phyloP scores from a whole-genome alignment of 2,113 vertebrate genomes.

The Bubo scandiacus region DNA sequence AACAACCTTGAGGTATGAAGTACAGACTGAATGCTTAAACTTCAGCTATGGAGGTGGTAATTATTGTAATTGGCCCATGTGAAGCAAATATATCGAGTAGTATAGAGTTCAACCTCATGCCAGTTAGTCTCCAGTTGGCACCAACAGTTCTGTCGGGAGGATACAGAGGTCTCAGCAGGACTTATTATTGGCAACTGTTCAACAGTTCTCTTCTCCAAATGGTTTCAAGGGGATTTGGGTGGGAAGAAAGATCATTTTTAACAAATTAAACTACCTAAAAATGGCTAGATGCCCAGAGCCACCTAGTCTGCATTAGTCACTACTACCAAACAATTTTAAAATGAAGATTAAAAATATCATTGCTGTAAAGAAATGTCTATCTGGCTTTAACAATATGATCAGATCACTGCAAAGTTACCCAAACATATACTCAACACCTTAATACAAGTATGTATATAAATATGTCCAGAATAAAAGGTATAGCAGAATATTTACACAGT shows the following conservation, averaged over 20 bases:
- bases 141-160: slow-evolving; percentile 38
- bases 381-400: background rate
- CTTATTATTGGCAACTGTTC: slow-evolving; percentile 55
- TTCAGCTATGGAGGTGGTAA: slow-evolving; percentile 49
- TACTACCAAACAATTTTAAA: background rate
- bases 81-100: slow-evolving; percentile 37
- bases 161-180: slow-evolving; percentile 59
- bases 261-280: slow-evolving; percentile 65
- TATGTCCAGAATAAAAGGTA: background rate
- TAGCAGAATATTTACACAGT: background rate
- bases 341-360: background rate
- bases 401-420: background rate
- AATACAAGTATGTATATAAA: background rate
- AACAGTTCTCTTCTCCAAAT: slow-evolving; percentile 57
- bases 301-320: slow-evolving; percentile 39
- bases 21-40: background rate
- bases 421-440: background rate
- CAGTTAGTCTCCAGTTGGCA: slow-evolving; percentile 61
- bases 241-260: slow-evolving; percentile 58
- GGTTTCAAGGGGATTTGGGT: slow-evolving; percentile 57
- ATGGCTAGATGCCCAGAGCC: slow-evolving; percentile 56
- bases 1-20: slow-evolving; percentile 41
- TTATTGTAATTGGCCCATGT: slow-evolving; percentile 55
- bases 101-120: slow-evolving; percentile 49
- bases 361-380: slow-evolving; percentile 1